Base-by-base conservation (phyloP, 1,140 invertebrate genomes). In the Platyscapa corneri region DNA sequence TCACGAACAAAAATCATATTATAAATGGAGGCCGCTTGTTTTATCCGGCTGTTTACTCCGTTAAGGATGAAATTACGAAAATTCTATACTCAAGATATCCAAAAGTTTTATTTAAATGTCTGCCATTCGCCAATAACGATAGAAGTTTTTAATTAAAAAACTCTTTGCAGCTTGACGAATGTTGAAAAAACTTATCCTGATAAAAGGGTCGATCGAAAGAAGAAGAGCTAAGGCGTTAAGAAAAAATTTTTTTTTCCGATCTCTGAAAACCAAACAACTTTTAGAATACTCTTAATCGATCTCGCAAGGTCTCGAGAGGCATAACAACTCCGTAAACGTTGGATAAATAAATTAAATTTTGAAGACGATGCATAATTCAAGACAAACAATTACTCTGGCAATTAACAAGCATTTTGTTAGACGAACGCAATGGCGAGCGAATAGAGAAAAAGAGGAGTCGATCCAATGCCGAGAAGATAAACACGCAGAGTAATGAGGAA, bases 401-500 rank as follows among this genome's bases (percentile, higher is more conserved):
- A 81, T 81, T 67, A 70, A 81, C n/a, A 34, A 72, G 64, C 79
- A 70, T n/a, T 27, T 42, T 37, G 23, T 20, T 7, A 39, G 3
- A 46, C 5, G 27, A n/a, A 14, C 16, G 20, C 5, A 23, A 49
- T 49, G 27, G 42, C 39, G 46, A 37, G 39, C 49, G 34, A 67
- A 72, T 7, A 42, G 42, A 67, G 34, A 46, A 80, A 80, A 42
- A 10, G 3, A 5, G 12, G 3, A 30, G 60, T 14, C n/a, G 60
- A 60, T 72, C 49, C 37, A 56, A 74, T 34, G 46, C 20, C 80
- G 34, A 30, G 42, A 53, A 82, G 67, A 74, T 74, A 82, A 82
- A 74, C 23, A 82, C 3, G 27, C 23, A 23, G 32, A 74, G 49
- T 74, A 82, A 82, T 60, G 42, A 74, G 34, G 88, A 91, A 91